phyloP scores from a whole-genome alignment of 2,888 invertebrate genomes.

The Tetropium fuscum region DNA sequence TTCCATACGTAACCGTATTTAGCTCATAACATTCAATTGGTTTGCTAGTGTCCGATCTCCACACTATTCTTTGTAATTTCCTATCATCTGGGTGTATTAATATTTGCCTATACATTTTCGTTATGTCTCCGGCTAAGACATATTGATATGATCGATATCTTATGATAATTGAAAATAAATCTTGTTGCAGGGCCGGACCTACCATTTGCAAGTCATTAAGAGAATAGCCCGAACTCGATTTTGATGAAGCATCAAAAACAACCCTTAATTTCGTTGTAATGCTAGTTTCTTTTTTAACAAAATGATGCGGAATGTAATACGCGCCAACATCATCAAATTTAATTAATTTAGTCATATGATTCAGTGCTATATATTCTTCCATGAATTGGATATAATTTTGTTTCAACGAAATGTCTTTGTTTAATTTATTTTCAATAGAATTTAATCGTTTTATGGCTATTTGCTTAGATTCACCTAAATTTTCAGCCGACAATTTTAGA shows the following conservation, averaged over 20 bases:
- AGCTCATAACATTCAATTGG: neutral
- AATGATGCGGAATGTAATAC: constrained; percentile 49
- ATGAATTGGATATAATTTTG: constrained; percentile 33
- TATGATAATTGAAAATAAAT: constrained; percentile 44
- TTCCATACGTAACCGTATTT: constrained; percentile 3
- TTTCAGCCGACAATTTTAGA: neutral
- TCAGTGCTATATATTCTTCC: constrained; percentile 32
- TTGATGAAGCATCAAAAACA: neutral
- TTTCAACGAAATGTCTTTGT: neutral
- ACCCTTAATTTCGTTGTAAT: constrained; percentile 41
- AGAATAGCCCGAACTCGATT: neutral
- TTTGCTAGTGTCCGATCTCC: neutral
- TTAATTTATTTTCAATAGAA: neutral
- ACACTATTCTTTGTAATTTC: constrained; percentile 7
- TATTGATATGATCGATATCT: constrained; percentile 41
- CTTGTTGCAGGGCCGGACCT: constrained; percentile 44
- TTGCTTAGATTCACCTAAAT: neutral
- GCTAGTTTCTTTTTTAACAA: constrained; percentile 41
- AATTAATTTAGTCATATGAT: constrained; percentile 29
- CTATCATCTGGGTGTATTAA: constrained; percentile 6
- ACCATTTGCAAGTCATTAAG: neutral
- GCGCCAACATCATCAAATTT: neutral
- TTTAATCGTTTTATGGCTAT: neutral
- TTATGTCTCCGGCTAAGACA: constrained; percentile 45
- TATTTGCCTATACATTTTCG: constrained; percentile 44